These are phyloP conservation scores for Grammomys surdaster DNA, from an alignment of 2,113 vertebrate species.

Conservation along the genomic window DNA sequence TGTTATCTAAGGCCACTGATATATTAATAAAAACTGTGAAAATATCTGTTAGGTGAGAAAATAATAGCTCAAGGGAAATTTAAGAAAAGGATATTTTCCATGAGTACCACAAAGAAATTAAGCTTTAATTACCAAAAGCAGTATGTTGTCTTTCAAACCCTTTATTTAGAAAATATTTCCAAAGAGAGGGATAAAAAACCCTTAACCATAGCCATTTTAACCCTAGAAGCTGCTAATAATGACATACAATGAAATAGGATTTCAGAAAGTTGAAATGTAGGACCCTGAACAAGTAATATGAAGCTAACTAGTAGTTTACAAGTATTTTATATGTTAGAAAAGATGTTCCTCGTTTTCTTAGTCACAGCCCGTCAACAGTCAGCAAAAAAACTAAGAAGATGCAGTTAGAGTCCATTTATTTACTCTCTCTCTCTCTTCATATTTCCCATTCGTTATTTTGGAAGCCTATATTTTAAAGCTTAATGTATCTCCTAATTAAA, in stretches of 20 bases:
- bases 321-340: background rate
- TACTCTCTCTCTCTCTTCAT: background rate
- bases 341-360: background rate
- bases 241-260: background rate
- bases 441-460: constrained; percentile 43
- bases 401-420: constrained; percentile 29
- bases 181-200: background rate
- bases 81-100: constrained; percentile 20
- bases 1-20: constrained; percentile 17
- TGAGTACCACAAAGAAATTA: background rate
- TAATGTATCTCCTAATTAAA: background rate
- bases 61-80: background rate
- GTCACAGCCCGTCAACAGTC: background rate
- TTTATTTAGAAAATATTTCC: constrained; percentile 42
- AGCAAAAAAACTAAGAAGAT: background rate
- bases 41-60: constrained; percentile 15
- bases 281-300: background rate
- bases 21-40: constrained; percentile 15
- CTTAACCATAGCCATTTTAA: background rate
- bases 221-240: constrained; percentile 1
- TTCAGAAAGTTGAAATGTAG: constrained; percentile 47
- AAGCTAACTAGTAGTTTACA: background rate
- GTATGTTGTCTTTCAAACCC: background rate
- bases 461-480: constrained; percentile 26
- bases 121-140: constrained; percentile 50